Evolutionary conservation across 2,113 vertebrate species (phyloP).

Genomic region (Phyllostomus hastatus): DNA sequence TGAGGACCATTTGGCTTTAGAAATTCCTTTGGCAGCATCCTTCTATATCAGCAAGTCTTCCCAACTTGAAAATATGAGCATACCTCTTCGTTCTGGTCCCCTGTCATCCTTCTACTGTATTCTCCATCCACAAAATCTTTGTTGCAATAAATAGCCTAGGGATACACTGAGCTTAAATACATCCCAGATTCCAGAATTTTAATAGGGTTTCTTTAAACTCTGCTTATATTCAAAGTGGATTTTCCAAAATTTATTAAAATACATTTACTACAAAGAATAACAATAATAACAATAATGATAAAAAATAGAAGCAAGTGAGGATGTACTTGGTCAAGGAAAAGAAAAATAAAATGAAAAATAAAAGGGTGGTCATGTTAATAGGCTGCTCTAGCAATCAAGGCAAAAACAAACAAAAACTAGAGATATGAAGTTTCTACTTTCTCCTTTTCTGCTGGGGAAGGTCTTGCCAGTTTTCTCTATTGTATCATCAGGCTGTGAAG

Average conservation of each 20-base stretch:
- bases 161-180: not conserved
- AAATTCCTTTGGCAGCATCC: not conserved
- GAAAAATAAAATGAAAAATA: not conserved
- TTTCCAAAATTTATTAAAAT: not conserved
- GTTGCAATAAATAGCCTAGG: not conserved
- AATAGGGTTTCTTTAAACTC: not conserved
- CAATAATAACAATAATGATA: not conserved
- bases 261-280: not conserved
- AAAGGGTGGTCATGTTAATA: not conserved
- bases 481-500: not conserved
- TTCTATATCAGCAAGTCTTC: not conserved
- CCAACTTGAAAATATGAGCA: not conserved
- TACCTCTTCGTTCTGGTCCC: rapidly evolving
- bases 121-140: not conserved
- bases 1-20: not conserved
- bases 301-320: not conserved
- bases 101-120: not conserved
- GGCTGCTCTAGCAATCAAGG: not conserved
- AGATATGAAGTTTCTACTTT: not conserved
- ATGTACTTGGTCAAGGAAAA: not conserved
- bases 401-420: not conserved
- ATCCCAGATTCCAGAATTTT: not conserved
- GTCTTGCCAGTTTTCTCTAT: not conserved
- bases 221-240: not conserved
- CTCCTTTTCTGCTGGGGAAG: not conserved